Evolutionary conservation across 2,797 vertebrate genomes (phyloP).

Genomic region (Poeciliopsis presidionis): DNA sequence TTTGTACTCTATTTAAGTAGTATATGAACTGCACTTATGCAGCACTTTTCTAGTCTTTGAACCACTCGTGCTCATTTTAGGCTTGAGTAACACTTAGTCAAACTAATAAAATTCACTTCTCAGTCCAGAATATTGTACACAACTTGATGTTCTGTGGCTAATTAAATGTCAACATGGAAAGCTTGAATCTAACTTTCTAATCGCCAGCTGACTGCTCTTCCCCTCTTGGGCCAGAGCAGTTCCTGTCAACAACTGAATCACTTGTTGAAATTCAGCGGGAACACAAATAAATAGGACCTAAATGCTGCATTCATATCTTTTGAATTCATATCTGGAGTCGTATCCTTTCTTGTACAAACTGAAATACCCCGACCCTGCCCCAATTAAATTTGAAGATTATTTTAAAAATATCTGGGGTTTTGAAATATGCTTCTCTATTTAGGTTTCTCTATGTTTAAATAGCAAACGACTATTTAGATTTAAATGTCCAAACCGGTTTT

Average conservation of each 20-base stretch:
- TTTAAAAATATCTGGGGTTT: neutral
- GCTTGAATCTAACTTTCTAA: neutral
- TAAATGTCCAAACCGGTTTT: neutral
- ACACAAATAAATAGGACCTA: neutral
- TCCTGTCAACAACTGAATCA: neutral
- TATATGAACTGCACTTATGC: neutral
- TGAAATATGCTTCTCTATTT: neutral
- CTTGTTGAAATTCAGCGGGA: neutral
- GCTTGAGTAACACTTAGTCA: neutral
- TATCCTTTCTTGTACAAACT: neutral
- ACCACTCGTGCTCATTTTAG: neutral
- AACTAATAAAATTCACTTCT: neutral
- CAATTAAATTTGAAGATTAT: neutral
- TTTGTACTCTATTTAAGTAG: neutral
- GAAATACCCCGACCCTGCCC: fast-evolving
- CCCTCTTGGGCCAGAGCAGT: neutral
- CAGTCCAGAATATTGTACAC: neutral
- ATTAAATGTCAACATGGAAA: neutral
- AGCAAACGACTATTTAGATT: neutral
- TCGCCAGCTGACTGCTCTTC: neutral
- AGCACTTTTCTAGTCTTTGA: neutral
- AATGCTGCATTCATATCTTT: neutral
- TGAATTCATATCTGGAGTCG: neutral
- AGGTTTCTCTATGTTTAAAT: neutral
- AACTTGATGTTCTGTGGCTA: neutral